Evolutionary conservation across 2,888 invertebrate genomes (phyloP), one percentile per base, ranked within the genome.

Genomic region (Nemoura dubitans): DNA sequence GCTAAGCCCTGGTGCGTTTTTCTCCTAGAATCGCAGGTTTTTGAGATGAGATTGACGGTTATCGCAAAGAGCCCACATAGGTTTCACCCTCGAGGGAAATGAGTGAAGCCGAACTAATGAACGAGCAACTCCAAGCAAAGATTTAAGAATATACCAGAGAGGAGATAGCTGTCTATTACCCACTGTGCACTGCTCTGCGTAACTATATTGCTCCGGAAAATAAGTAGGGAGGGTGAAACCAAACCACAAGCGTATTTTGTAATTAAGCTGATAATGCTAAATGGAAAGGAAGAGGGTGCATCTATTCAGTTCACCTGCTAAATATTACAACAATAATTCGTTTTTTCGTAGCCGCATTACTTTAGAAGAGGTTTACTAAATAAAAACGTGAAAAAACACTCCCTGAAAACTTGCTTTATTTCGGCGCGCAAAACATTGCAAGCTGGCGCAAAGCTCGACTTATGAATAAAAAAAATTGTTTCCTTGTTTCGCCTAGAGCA

Each of bases 1-100:
- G 25, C 10, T 14, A 28, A 78, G 78, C 7, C n/a, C n/a, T 14
- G 2, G 2, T 26, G 78, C 16, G 27, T 28, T 27, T 28, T 78
- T 78, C 78, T 59, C 14, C 59, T 1, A 14, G 14, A 78, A 78
- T 78, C 26, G 28, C 10, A 26, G 78, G 27, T 26, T 21, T 78
- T 26, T 26, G 3, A 3, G 78, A 78, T n/a, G n/a, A n/a, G n/a
- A 78, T 78, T 78, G 27, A 78, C 26, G 27, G 28, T 78, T 78
- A 28, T 28, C 78, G 28, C 78, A 26, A 10, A 78, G 26, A 28
- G 26, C 28, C 25, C 78, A 3, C 27, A 78, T 28, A 27, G 59
- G 6, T 59, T 59, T 59, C 59, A 21, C 59, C 36, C 83, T 83
- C 84, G 27, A 76, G 84, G 84, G 84, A 84, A 84, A 84, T 84